Percentiles rank a stretch among this genome's conserved stretches.
phyloP scores from a whole-genome alignment of 2,888 invertebrate genomes.

The Apodemia hepburni region DNA sequence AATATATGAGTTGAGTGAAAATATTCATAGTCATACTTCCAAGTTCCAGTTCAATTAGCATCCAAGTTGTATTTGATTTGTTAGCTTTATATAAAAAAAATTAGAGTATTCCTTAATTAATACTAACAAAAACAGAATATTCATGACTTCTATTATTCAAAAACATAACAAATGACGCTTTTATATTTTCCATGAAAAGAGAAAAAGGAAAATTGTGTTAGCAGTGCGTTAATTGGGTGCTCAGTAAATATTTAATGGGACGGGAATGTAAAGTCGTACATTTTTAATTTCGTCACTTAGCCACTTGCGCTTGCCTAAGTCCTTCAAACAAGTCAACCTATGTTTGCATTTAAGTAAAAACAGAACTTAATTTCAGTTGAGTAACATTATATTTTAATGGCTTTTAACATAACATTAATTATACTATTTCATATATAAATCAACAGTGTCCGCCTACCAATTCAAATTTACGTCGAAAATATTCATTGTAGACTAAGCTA shows the following conservation, averaged over 20 bases:
- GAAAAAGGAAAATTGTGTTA: conserved; percentile 25
- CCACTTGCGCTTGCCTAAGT: neutral
- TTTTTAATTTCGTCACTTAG: conserved; percentile 14
- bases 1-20: too few species aligned
- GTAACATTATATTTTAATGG: too few species aligned
- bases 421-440: too few species aligned
- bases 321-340: neutral
- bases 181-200: neutral
- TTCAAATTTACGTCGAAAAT: too few species aligned
- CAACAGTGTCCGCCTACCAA: too few species aligned
- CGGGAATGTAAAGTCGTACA: conserved; percentile 13
- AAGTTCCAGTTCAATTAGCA: neutral
- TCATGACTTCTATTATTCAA: conserved; percentile 5
- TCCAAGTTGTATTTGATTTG: neutral
- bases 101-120: neutral
- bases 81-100: neutral
- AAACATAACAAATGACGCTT: conserved; percentile 7
- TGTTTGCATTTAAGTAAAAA: neutral
- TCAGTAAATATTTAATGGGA: conserved; percentile 27
- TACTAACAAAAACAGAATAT: neutral
- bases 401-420: too few species aligned
- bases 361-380: neutral
- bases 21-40: neutral
- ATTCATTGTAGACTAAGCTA: too few species aligned
- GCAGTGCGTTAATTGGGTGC: conserved; percentile 28